These are phyloP conservation scores for Vanessa cardui DNA, from an alignment of 2,888 invertebrate genomes.

Conservation along the genomic window DNA sequence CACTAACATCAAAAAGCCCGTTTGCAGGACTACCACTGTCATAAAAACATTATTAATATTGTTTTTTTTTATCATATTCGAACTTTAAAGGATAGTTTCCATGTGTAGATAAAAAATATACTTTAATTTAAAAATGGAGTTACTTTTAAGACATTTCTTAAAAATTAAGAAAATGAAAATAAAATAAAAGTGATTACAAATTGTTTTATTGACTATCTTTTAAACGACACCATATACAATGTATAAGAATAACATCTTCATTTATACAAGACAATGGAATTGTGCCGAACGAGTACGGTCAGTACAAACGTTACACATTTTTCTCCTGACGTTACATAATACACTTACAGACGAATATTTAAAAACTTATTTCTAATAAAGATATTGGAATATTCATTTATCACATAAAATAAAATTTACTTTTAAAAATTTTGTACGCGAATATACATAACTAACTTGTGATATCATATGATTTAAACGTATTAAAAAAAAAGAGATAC, in stretches of 20 bases:
- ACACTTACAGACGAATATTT: not conserved
- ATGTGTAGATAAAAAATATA: no score
- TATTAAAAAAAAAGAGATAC: no score
- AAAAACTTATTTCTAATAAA: slow-evolving; percentile 3
- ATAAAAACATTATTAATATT: no score
- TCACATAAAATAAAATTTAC: slow-evolving; percentile 11
- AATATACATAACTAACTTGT: not conserved
- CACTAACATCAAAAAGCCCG: no score
- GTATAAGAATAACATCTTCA: slow-evolving; percentile 41
- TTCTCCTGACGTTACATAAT: not conserved
- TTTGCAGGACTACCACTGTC: no score
- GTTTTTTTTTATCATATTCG: no score
- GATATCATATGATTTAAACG: not conserved
- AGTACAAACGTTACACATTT: not conserved
- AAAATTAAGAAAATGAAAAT: slow-evolving; percentile 1
- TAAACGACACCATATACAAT: slow-evolving; percentile 31
- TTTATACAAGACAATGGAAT: slow-evolving; percentile 30
- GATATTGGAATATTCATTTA: slow-evolving; percentile 11
- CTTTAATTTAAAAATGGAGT: no score
- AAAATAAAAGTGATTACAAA: slow-evolving; percentile 27
- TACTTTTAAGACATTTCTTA: not conserved
- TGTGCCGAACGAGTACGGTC: slow-evolving; percentile 22
- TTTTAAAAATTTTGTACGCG: slow-evolving; percentile 1
- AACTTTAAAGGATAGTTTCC: no score
- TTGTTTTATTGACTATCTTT: slow-evolving; percentile 32